Base-by-base conservation (phyloP, 2,888 invertebrate species). In the Myopa tessellatipennis region DNA sequence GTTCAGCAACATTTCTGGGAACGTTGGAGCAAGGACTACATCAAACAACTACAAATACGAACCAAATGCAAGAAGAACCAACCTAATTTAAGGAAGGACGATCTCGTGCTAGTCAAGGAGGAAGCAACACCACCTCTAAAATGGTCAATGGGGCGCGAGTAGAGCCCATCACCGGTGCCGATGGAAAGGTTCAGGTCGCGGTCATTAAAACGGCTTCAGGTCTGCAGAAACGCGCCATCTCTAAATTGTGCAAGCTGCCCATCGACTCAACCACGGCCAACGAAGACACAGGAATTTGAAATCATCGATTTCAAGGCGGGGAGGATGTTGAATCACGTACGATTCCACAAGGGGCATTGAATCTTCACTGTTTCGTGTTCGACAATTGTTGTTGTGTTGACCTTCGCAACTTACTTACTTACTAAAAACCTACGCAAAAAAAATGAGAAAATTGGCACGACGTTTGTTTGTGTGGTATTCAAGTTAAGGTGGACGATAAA, bases 1-100 rank as follows among this genome's bases (percentile, higher is more conserved):
- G 76, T 79, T n/a, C 70, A 79, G 34, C 76, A 79, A 70, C n/a
- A 79, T 34, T 78, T 78, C 68, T 77, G 77, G 79, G 26, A 26
- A 26, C 26, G 26, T 26, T 26, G 26, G 26, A 26, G 26, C 26
- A 26, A 26, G 1, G 26, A 78, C 34, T 76, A 77, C 58, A 18
- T 77, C 2, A 78, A 78, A 65, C 26, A 61, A 7, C 14, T 78
- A 3, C 78, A 77, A 69, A 60, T 55, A n/a, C 68, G 65, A 58
- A 63, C 70, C 52, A 79, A 76, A 14, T 79, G 79, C 77, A 61
- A n/a, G 3, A 45, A 38, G 7, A 14, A 12, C 3, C 36, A 61
- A 14, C 8, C 36, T 14, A 79, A 79, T 45, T 4, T 79, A 4
- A 6, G 74, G 40, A 5, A 38, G 68, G 34, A 76, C 34, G 77